phyloP scores from a whole-genome alignment of 2,888 invertebrate species.

The Mimas tiliae region DNA sequence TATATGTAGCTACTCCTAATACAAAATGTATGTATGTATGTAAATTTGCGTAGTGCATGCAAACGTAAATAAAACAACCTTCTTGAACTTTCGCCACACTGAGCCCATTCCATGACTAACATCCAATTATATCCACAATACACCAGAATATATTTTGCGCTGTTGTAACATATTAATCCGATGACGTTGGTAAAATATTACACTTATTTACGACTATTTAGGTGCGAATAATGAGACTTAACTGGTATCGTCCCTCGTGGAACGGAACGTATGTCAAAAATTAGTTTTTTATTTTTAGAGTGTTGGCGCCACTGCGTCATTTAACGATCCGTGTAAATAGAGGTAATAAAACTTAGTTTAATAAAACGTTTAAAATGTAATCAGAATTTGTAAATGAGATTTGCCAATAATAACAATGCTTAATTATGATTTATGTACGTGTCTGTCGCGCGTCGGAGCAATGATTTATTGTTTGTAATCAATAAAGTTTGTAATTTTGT shows the following conservation, averaged over 20 bases:
- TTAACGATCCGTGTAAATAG: slow-evolving; percentile 28
- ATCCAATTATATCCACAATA: slow-evolving; percentile 21
- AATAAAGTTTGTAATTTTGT: background rate
- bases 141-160: slow-evolving; percentile 23
- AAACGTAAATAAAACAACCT: background rate
- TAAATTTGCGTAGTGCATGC: background rate
- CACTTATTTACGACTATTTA: slow-evolving; percentile 37
- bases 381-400: slow-evolving; percentile 21
- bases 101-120: slow-evolving; percentile 7
- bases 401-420: slow-evolving; percentile 17
- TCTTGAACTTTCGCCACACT: slow-evolving; percentile 13
- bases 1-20: no score
- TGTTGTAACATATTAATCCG: slow-evolving; percentile 23
- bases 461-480: background rate
- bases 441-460: background rate
- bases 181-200: slow-evolving; percentile 29
- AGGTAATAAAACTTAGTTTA: slow-evolving; percentile 25
- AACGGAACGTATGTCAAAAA: slow-evolving; percentile 32
- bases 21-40: background rate
- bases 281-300: slow-evolving; percentile 23
- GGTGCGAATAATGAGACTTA: slow-evolving; percentile 35
- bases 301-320: slow-evolving; percentile 23
- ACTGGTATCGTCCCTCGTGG: slow-evolving; percentile 30
- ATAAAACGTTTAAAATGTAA: slow-evolving; percentile 25
- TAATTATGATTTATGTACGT: slow-evolving; percentile 5